phyloP scores from a whole-genome alignment of 2,888 invertebrate genomes.

The Gastracanthus pulcherrimus region DNA sequence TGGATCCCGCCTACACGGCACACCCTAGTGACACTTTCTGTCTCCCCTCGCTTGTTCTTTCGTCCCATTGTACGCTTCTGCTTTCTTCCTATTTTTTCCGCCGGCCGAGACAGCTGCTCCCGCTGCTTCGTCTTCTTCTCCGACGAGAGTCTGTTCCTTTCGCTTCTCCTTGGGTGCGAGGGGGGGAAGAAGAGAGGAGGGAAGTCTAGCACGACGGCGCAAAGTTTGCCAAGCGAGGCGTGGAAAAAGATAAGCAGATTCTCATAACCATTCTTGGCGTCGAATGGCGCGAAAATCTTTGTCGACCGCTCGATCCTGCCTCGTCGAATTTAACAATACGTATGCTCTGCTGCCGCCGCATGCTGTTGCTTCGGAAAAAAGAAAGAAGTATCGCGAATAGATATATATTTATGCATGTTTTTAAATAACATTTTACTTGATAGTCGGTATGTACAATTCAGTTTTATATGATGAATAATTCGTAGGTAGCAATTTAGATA shows the following conservation, averaged over 20 bases:
- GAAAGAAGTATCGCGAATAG: neutral
- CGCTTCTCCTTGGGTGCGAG: neutral
- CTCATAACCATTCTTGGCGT: constrained; percentile 58
- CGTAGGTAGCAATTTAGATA: too few species aligned
- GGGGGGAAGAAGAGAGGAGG: neutral
- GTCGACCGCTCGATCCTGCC: constrained; percentile 14
- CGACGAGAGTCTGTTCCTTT: neutral
- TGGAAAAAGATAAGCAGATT: constrained; percentile 59
- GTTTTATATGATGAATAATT: too few species aligned
- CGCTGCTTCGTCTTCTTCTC: neutral
- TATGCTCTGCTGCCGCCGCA: neutral
- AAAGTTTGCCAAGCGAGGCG: constrained; percentile 59
- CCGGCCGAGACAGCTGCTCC: constrained; percentile 1
- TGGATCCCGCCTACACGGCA: constrained; percentile 55
- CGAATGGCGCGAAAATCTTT: constrained; percentile 56
- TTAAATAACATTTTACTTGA: too few species aligned
- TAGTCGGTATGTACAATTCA: too few species aligned
- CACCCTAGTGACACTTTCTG: constrained; percentile 51
- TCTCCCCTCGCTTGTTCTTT: constrained; percentile 42
- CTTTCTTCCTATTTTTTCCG: constrained; percentile 12
- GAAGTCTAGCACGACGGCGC: constrained; percentile 6
- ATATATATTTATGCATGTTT: too few species aligned
- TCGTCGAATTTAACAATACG: constrained; percentile 24
- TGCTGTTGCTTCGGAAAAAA: neutral
- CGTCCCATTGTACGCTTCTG: neutral